Evolutionary conservation across 2,797 vertebrate genomes (phyloP), one percentile per base, ranked within the genome.

Genomic region (Megaceryle alcyon): DNA sequence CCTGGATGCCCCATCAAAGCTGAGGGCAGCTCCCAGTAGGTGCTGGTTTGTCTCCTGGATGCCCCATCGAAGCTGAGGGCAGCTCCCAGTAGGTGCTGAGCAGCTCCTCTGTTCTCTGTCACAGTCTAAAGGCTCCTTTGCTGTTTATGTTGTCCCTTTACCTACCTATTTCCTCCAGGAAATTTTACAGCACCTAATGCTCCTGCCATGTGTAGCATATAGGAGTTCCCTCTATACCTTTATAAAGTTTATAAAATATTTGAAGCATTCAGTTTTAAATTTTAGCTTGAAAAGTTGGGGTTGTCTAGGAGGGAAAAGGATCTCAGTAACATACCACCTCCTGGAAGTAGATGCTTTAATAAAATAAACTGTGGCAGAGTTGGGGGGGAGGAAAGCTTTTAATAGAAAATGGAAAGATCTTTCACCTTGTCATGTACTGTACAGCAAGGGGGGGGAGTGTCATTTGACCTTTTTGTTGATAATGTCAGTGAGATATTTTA

Each of bases 381-480:
- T 37, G 37, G 37, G 37, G 37, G 37, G 6, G 35, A 39, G 78
- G 83, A 64, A 35, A n/a, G 21, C 29, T 90, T 82, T 78, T 64
- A 65, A 23, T 54, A 26, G 44, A 39, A 84, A 82, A 88, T 48
- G 18, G 59, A 82, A 85, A 57, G 49, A 70, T 75, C 65, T 69
- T 88, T 68, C 73, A 80, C 56, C 7, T 77, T 94, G 60, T 60
- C 64, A 12, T 72, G 78, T 77, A 51, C 87, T 71, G 53, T 70
- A 33, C 22, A 75, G 48, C 15, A 70, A 39, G 70, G 43, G 46
- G 26, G 46, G 46, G 46, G 84, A 35, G 35, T 35, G 64, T 85
- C 77, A 81, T 83, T 77, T 97, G 92, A 93, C 94, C 94, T 97
- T 94, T 96, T 48, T 86, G 84, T 88, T 92, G 77, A 93, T 96